Conservation (phyloP, 2,797 vertebrate genomes). For the Hybognathus amarus region DNA sequence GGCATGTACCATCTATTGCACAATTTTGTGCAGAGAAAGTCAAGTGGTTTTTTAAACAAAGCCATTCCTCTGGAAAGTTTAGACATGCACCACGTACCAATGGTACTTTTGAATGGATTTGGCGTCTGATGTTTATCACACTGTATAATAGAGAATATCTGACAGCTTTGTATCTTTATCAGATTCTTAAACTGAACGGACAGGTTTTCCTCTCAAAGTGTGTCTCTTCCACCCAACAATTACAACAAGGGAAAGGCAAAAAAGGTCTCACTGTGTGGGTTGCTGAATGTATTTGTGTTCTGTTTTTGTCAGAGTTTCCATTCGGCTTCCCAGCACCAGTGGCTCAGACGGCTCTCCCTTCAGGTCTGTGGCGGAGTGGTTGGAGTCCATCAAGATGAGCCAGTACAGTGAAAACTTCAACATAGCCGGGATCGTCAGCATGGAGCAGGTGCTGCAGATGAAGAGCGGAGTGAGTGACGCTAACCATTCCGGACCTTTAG, state of each 20-base stretch:
- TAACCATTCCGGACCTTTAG: background rate
- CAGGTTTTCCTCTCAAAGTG: conserved; percentile 70
- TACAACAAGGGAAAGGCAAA: conserved; percentile 58
- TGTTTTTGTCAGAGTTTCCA: conserved; percentile 84
- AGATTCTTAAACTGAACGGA: conserved; percentile 63
- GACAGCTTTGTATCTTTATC: conserved; percentile 57
- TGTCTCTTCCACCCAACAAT: conserved; percentile 65
- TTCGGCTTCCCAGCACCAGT: conserved; percentile 94
- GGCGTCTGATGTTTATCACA: conserved; percentile 37
- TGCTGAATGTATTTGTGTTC: conserved; percentile 54
- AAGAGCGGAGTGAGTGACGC: conserved; percentile 89
- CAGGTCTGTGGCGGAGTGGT: conserved; percentile 91
- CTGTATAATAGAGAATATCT: conserved; percentile 10
- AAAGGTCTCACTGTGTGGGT: conserved; percentile 58
- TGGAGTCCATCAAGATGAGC: conserved; percentile 97
- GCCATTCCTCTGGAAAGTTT: conserved; percentile 20
- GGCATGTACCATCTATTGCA: conserved; percentile 26
- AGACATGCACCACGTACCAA: conserved; percentile 17
- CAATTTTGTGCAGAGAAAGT: conserved; percentile 7
- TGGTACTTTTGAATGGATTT: conserved; percentile 14
- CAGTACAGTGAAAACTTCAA: conserved; percentile 94
- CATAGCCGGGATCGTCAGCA: conserved; percentile 85
- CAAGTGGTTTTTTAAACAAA: conserved; percentile 9
- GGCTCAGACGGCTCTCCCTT: conserved; percentile 92
- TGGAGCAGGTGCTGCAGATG: conserved; percentile 96